These are phyloP conservation scores for Caenorhabditis virilis DNA, from an alignment of 2,888 invertebrate genomes.

Conservation along the genomic window DNA sequence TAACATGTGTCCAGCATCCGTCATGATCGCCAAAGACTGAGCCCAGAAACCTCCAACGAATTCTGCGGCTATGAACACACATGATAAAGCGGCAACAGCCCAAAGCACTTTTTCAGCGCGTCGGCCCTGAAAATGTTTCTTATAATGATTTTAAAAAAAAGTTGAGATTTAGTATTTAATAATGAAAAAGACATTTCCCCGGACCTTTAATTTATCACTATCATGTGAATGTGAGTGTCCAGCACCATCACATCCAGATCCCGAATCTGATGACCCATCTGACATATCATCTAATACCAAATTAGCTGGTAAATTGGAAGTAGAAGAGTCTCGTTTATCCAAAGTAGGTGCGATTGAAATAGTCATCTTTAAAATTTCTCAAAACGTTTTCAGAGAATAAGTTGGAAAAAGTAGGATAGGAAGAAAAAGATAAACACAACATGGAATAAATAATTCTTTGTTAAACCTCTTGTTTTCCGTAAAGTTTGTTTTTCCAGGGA, in stretches of 20 bases:
- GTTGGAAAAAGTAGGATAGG: too few relatives aligned
- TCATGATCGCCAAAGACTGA: constrained; percentile 82
- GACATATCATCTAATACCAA: constrained; percentile 5
- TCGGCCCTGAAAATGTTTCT: constrained; percentile 54
- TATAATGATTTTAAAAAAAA: too few relatives aligned
- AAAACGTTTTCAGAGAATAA: too few relatives aligned
- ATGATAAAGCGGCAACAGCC: constrained; percentile 53
- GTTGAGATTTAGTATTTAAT: neutral
- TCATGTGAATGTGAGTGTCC: too few relatives aligned
- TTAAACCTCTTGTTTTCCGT: too few relatives aligned
- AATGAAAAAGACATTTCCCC: neutral
- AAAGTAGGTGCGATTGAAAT: constrained; percentile 13
- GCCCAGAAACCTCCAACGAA: constrained; percentile 71
- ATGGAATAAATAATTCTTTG: too few relatives aligned
- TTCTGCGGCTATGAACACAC: constrained; percentile 55
- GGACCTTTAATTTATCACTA: neutral
- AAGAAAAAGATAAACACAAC: too few relatives aligned
- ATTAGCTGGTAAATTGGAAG: constrained; percentile 20
- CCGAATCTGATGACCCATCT: too few relatives aligned
- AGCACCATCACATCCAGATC: too few relatives aligned
- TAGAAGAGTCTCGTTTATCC: constrained; percentile 23
- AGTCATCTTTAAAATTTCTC: constrained; percentile 16
- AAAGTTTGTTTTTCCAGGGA: too few relatives aligned
- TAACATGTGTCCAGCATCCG: constrained; percentile 87
- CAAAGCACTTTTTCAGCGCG: constrained; percentile 56